A percentile compares a stretch with the other conserved stretches of the same genome.
Evolutionary conservation across 2,888 invertebrate genomes (phyloP).

Genomic region (Argynnis bischoffii): DNA sequence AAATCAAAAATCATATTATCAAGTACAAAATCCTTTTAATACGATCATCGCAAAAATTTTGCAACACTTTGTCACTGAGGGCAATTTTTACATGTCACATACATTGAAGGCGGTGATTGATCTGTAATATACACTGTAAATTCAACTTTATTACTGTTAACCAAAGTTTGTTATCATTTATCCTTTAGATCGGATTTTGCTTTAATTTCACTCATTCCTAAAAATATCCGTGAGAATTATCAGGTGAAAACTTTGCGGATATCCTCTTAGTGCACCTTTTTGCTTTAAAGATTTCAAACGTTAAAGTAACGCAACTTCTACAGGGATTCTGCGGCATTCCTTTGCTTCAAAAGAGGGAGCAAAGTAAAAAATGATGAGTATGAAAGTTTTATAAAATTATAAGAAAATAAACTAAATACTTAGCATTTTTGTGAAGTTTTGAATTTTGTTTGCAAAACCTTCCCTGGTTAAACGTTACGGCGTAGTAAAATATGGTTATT

Average conservation of each 20-base stretch:
- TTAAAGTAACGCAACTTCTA: slow-evolving; percentile 57
- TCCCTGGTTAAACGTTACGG: no score
- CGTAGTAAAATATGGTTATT: not conserved
- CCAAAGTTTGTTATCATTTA: slow-evolving; percentile 22
- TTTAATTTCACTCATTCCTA: slow-evolving; percentile 41
- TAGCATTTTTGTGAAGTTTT: no score
- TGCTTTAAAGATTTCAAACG: slow-evolving; percentile 55
- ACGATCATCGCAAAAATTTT: slow-evolving; percentile 14
- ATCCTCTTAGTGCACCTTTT: slow-evolving; percentile 48
- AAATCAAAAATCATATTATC: slow-evolving; percentile 1
- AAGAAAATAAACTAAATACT: no score
- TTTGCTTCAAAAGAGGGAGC: slow-evolving; percentile 19
- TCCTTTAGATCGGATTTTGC: slow-evolving; percentile 25
- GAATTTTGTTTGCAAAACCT: no score
- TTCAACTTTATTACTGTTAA: not conserved
- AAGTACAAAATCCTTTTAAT: slow-evolving; percentile 9
- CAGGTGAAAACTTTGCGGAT: slow-evolving; percentile 42
- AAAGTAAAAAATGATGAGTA: slow-evolving; percentile 2
- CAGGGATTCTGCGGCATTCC: slow-evolving; percentile 43
- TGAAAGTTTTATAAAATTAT: not conserved
- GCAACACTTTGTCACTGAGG: slow-evolving; percentile 24
- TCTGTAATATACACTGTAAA: not conserved
- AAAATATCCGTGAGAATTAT: slow-evolving; percentile 46
- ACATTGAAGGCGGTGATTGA: slow-evolving; percentile 22
- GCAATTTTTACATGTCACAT: slow-evolving; percentile 31